Conservation (phyloP, 2,113 vertebrate genomes). For the Ceyx cyanopectus region DNA sequence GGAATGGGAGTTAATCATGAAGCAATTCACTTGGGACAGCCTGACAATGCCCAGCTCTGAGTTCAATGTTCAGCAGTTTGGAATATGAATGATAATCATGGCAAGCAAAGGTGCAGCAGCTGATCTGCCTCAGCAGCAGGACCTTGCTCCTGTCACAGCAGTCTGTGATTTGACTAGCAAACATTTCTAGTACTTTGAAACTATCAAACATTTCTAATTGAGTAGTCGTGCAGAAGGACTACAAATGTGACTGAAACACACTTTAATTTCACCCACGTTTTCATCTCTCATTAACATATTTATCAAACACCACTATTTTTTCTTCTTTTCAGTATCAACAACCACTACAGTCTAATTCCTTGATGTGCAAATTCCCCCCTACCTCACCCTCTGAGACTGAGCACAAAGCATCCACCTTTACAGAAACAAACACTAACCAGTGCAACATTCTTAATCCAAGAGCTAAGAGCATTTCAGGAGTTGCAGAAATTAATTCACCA, state of each 20-base stretch:
- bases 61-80: background rate
- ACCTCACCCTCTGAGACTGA: background rate
- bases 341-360: background rate
- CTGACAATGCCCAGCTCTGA: background rate
- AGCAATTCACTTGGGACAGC: background rate
- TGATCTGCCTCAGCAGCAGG: background rate
- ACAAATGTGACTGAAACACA: background rate
- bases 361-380: background rate
- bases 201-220: background rate
- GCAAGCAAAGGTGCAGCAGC: background rate
- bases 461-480: background rate
- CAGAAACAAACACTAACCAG: background rate
- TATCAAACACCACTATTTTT: background rate
- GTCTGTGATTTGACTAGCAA: background rate
- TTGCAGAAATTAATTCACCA: background rate
- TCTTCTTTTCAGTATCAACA: background rate
- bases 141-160: background rate
- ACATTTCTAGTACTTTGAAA: background rate
- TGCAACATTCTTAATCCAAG: background rate
- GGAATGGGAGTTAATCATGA: background rate
- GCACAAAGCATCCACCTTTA: background rate
- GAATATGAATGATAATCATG: background rate
- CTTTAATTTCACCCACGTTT: background rate
- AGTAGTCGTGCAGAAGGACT: background rate
- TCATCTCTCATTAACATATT: background rate